Evolutionary conservation across 92 coral and sea anemone genomes (phyloP), one percentile per base, ranked within the genome.

Genomic region (Epizoanthus stellaris): DNA sequence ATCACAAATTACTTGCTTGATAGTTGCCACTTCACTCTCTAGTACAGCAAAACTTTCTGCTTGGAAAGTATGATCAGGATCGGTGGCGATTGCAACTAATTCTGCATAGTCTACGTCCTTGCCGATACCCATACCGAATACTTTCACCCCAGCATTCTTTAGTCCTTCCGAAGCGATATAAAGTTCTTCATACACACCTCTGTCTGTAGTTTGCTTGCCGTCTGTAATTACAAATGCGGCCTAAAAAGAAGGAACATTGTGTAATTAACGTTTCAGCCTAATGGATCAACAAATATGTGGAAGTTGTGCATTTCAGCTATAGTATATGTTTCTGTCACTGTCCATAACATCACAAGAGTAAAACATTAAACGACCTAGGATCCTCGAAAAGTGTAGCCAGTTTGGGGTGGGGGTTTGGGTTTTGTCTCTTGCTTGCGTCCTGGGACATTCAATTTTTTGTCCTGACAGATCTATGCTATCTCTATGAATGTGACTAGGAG

Each of bases 81-180:
- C 63, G 6, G 63, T 58, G n/a, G 63, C 63, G n/a, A 58, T 58
- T 58, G 63, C 63, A 14, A 58, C 63, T 11, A 58, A 13, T 5
- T 58, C 63, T 58, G 4, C 14, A 58, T 58, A 58, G 63, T 59
- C 64, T 15, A 59, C 64, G 19, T 17, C 64, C 19, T 59, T 59
- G 64, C 64, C 64, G 19, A 59, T 59, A 59, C 64, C 64, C 64
- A 59, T 59, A 59, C 64, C 64, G 19, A 59, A 59, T 12, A 59
- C 21, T 14, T 23, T 17, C 19, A 59, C 64, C 5, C 64, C 64
- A 3, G 64, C 64, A 59, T 59, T 6, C 64, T 59, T 59, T 59
- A 59, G 64, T 13, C 64, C 64, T 59, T 59, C 19, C 16, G 64
- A 59, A 6, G 64, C 64, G 2, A 59, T 15, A 59, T 59, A 2